These are phyloP conservation scores for Nothobranchius kuhntae DNA, from an alignment of 2,113 vertebrate genomes.

Conservation along the genomic window DNA sequence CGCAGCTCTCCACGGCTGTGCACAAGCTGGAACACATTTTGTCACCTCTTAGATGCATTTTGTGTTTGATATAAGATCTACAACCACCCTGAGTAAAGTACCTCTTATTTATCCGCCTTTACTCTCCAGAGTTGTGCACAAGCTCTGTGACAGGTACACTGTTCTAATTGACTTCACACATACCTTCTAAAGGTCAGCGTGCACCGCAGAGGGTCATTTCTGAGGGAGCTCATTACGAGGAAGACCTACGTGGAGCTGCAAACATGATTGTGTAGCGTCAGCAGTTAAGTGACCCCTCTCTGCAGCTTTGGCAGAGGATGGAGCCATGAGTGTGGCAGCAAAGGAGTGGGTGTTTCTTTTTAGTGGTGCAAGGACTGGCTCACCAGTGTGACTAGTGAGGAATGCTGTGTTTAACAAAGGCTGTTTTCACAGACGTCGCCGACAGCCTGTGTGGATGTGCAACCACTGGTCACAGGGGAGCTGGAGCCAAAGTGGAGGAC, in stretches of 20 bases:
- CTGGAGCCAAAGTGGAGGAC: slow-evolving; percentile 51
- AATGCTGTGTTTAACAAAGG: slow-evolving; percentile 77
- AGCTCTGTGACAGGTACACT: slow-evolving; percentile 20
- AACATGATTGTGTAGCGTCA: slow-evolving; percentile 56
- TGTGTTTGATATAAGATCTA: too few relatives aligned
- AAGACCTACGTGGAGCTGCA: slow-evolving; percentile 46
- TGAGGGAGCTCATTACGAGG: slow-evolving; percentile 59
- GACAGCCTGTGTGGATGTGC: slow-evolving; percentile 64
- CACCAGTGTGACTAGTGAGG: slow-evolving; percentile 71
- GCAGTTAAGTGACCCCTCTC: slow-evolving; percentile 62
- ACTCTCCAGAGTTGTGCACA: background rate
- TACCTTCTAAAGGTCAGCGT: slow-evolving; percentile 51
- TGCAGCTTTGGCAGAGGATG: slow-evolving; percentile 53
- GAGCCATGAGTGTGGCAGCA: slow-evolving; percentile 29
- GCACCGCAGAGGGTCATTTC: slow-evolving; percentile 44
- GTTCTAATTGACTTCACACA: slow-evolving; percentile 38
- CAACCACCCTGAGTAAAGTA: too few relatives aligned
- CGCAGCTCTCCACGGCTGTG: background rate
- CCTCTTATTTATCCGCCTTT: background rate
- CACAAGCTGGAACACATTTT: slow-evolving; percentile 2
- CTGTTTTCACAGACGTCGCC: slow-evolving; percentile 75
- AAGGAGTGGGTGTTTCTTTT: background rate
- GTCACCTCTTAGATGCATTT: background rate
- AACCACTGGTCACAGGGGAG: slow-evolving; percentile 66
- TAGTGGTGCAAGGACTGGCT: slow-evolving; percentile 64